phyloP scores from a whole-genome alignment of 64 coral and sea anemone genomes.

The Stichodactyla helianthus region DNA sequence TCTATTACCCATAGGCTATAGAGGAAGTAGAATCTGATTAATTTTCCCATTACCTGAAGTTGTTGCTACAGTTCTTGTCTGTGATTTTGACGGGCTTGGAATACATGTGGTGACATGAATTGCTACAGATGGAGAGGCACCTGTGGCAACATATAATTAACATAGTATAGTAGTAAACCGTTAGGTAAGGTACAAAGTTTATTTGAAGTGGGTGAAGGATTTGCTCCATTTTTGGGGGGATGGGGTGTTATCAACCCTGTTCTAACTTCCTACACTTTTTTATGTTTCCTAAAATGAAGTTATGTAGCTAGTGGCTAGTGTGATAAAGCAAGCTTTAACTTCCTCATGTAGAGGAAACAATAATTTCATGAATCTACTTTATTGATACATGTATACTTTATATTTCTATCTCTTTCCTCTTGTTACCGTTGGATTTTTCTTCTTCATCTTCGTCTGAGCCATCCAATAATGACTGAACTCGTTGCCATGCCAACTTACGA shows the following conservation, averaged over 20 bases:
- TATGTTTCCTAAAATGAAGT: too few relatives aligned
- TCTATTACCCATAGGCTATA: neutral
- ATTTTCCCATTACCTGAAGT: neutral
- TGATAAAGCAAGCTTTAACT: too few relatives aligned
- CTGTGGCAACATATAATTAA: neutral
- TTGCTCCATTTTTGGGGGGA: too few relatives aligned
- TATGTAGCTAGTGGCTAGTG: too few relatives aligned
- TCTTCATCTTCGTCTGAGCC: slow-evolving; percentile 43
- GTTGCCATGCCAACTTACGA: slow-evolving; percentile 50
- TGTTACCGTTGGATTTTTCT: neutral
- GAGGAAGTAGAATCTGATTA: neutral
- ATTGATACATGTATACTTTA: too few relatives aligned
- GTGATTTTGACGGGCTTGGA: neutral
- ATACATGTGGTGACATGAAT: slow-evolving; percentile 6
- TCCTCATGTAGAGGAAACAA: too few relatives aligned
- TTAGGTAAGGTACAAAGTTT: neutral
- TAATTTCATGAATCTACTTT: too few relatives aligned
- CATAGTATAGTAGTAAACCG: neutral
- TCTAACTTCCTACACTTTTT: neutral
- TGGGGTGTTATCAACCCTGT: neutral
- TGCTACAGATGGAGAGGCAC: slow-evolving; percentile 3
- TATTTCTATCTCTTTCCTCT: too few relatives aligned
- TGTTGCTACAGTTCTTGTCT: neutral
- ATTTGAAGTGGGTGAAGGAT: too few relatives aligned
- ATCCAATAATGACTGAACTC: slow-evolving; percentile 38